Evolutionary conservation across 2,113 vertebrate species (phyloP), one percentile per base, ranked within the genome.

Genomic region (Tretioscincus oriximinensis): DNA sequence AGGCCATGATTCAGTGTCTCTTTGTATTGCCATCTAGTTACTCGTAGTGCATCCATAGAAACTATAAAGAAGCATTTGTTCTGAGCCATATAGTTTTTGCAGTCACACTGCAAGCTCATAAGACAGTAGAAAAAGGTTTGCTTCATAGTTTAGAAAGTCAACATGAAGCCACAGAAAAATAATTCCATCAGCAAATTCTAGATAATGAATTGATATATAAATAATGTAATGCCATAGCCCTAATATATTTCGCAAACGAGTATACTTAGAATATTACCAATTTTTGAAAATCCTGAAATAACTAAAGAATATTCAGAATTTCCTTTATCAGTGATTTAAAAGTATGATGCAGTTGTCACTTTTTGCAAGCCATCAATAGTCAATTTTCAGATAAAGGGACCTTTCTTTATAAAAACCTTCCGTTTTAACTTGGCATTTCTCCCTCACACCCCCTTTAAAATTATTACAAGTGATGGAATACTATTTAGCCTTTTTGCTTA

Each of bases 201-300:
- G 49, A 79, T 77, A 67, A 78, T 82, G 71, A 88, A 79, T 20
- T 77, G 81, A 47, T 81, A 76, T 81, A 77, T 81, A 78, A 60
- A 63, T 87, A 85, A 66, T 5, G 84, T 63, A 35, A 64, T 88
- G 81, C 47, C 26, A 22, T 11, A 4, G 35, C 65, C 26, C 78
- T 83, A 77, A 21, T 0, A 90, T 86, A 84, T 69, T 76, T 63
- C 11, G 85, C 51, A 26, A 78, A 71, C 63, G 83, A 73, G 79
- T 90, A 88, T 76, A 71, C 79, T 80, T n/a, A 35, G 84, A 18
- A 4, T 20, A 28, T 69, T 76, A 71, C 72, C 8, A 4, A 60
- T 74, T 78, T 86, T 29, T 74, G 18, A 16, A 64, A 66, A 61
- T 54, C 29, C 58, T 58, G 0, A 1, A 22, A 21, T 78, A 78